Evolutionary conservation across 2,888 invertebrate genomes (phyloP).

Genomic region (Agrenia bidenticulata): DNA sequence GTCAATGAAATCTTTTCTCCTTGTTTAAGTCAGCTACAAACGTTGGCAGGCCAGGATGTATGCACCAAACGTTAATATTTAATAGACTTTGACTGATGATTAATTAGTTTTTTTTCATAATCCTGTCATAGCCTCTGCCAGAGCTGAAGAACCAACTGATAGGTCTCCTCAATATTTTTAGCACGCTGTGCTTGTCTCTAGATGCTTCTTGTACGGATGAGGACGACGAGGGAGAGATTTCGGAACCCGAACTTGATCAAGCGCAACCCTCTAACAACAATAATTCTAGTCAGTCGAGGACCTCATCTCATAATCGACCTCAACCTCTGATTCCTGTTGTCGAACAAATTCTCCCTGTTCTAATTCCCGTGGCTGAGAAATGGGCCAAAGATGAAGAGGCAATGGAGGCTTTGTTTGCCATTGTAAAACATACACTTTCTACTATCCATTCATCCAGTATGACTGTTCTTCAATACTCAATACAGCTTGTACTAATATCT

Average conservation of each 20-base stretch:
- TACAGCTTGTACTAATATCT: constrained; percentile 48
- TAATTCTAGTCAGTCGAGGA: constrained; percentile 33
- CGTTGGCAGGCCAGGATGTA: constrained; percentile 44
- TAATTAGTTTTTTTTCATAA: neutral
- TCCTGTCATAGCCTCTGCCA: constrained; percentile 35
- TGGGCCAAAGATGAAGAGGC: constrained; percentile 52
- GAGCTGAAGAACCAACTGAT: constrained; percentile 44
- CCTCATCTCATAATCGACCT: constrained; percentile 13
- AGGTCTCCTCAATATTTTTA: constrained; percentile 47
- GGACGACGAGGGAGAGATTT: constrained; percentile 41
- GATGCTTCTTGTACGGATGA: constrained; percentile 37
- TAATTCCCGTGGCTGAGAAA: constrained; percentile 49
- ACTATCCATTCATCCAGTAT: constrained; percentile 47
- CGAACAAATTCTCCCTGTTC: constrained; percentile 49
- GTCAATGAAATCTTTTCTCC: constrained; percentile 52
- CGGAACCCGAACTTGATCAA: constrained; percentile 25
- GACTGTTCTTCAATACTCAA: constrained; percentile 46
- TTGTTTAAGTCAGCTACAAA: constrained; percentile 44
- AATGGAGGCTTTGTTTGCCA: constrained; percentile 49
- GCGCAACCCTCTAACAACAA: constrained; percentile 31
- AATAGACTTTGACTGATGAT: neutral
- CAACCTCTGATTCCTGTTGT: constrained; percentile 50
- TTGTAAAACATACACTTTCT: constrained; percentile 47
- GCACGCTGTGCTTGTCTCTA: constrained; percentile 48
- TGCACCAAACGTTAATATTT: neutral